Base-by-base conservation (phyloP, 2,888 invertebrate genomes). In the Pristionchus exspectatus region DNA sequence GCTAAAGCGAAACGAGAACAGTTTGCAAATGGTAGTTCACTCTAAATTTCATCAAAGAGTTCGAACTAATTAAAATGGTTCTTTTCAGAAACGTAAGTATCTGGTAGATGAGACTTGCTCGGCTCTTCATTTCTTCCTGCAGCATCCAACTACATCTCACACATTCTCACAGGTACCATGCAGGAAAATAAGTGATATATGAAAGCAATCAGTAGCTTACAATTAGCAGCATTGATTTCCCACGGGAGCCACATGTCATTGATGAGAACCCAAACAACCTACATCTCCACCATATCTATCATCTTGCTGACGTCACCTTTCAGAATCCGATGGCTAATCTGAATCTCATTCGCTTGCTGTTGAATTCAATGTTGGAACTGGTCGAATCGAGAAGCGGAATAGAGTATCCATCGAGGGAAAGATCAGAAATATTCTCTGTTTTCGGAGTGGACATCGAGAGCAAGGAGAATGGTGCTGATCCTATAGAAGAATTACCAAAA, bases 261-360 rank as follows among this genome's bases (percentile, higher is more conserved):
- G 30, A 72, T 72, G 72, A 72, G 69, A 69, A n/a, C 27, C n/a
- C 27, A 30, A 30, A n/a, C 21, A 59, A 21, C 24, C 9, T 24
- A 21, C 59, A 24, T 18, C 56, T 56, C 56, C 56, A 56, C 7
- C 18, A 38, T 38, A 66, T 66, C 72, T 5, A 72, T 0, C 44
- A 9, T 7, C 44, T 5, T 44, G 9, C 44, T 10, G 12, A 50
- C 44, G 44, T 50, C 44, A 50, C 12, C 44, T 38, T 85, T 44
- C 87, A 88, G 87, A 38, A 59, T n/a, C 87, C 87, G n/a, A 59
- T 88, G 54, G n/a, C 30, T 2, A 18, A 30, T 30, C 87, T 88
- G 12, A 74, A 27, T 44, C 66, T 69, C 54, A 54, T 74, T 30
- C 63, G 54, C 50, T 33, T 27, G 1, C 30, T 87, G 7, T 38